Conservation (phyloP, 2,888 invertebrate species). For the Machimus rusticus region DNA sequence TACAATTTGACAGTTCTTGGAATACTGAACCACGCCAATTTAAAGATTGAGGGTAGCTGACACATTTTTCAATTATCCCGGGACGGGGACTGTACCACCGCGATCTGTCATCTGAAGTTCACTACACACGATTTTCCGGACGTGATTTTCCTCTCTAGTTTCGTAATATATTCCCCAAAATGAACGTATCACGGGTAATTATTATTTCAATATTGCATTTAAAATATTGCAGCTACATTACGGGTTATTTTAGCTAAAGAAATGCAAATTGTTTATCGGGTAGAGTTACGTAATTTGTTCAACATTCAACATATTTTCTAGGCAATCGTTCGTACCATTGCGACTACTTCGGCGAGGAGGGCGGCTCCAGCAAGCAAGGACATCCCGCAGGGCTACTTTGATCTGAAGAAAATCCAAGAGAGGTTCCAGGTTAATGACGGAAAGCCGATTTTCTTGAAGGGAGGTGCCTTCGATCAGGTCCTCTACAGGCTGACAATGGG, state of each 20-base stretch:
- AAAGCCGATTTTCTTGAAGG: conserved; percentile 65
- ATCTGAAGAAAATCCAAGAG: conserved; percentile 50
- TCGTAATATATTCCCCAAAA: not conserved
- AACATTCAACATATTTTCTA: conserved; percentile 45
- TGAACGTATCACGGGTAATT: conserved; percentile 12
- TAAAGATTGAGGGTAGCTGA: not conserved
- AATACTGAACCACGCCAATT: not conserved
- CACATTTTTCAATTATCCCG: not conserved
- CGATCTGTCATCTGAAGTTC: not conserved
- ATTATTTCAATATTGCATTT: not conserved
- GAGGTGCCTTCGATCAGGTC: conserved; percentile 63
- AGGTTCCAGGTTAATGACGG: conserved; percentile 62
- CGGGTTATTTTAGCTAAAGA: not conserved
- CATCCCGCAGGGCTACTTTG: conserved; percentile 49
- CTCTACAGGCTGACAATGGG: conserved; percentile 61
- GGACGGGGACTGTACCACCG: not conserved
- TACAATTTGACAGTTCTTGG: not conserved
- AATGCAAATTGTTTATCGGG: not conserved
- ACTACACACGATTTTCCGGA: not conserved
- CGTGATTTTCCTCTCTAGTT: not conserved
- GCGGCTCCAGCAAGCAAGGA: conserved; percentile 4
- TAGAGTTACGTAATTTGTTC: conserved; percentile 55
- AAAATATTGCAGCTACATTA: not conserved
- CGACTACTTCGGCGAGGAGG: not conserved
- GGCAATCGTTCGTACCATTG: conserved; percentile 56